Evolutionary conservation across 1,140 invertebrate species (phyloP), one percentile per base, ranked within the genome.

Genomic region (Sogatella furcifera): DNA sequence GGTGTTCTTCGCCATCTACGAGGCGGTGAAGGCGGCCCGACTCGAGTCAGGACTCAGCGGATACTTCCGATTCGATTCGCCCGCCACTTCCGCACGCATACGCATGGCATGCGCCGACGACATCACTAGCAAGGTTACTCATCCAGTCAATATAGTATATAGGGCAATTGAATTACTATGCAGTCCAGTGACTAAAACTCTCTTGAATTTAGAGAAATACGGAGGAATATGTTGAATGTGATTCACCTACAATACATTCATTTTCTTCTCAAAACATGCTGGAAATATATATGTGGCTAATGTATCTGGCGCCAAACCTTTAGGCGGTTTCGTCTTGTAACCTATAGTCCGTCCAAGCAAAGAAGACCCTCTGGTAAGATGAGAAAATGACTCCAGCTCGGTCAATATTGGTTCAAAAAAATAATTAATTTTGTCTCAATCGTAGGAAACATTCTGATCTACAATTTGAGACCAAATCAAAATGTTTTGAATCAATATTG

Each of bases 51-150:
- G 84, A 4, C 72, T 82, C 5, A 67, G 70, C 0, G 74, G 77
- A 14, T 72, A 74, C 42, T 95, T 95, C 69, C 75, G 76, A 54
- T 73, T 98, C 14, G 82, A 95, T 70, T 83, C 90, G 4, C 95
- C 95, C 17, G 91, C 91, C 3, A 95, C 94, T 13, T 81, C 90
- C 10, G 90, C 90, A 17, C 79, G 85, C 55, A 95, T 97, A 66
- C 81, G 95, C 52, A 88, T 95, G 85, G 88, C 89, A 19, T 97
- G 94, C 69, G 74, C 82, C 61, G 94, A 97, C 74, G 71, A 85
- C 65, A 84, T 97, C 43, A 92, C 85, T 46, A 34, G 64, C 19
- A 63, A 67, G 57, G 64, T 67, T 46, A n/a, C 5, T n/a, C 34
- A n/a, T 28, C 14, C 2, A 21, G 21, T 24, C 15, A 24, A 34